Evolutionary conservation across 2,888 invertebrate species (phyloP), one percentile per base, ranked within the genome.

Genomic region (Campoletis raptor): DNA sequence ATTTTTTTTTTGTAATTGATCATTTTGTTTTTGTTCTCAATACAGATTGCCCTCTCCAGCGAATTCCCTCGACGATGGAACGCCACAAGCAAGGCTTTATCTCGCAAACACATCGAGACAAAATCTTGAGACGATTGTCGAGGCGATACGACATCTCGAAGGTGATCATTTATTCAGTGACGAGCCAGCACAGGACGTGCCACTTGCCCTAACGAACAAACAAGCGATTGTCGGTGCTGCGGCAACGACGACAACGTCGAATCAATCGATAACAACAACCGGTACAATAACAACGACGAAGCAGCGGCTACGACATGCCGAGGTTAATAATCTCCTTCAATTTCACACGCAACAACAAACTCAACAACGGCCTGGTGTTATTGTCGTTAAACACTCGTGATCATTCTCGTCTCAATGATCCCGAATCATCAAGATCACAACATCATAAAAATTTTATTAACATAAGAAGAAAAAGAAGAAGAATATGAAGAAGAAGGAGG

Each of bases 51-150:
- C 96, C 77, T 95, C 95, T 36, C 96, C 96, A 7, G 96, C 93
- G 36, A 93, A 92, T 89, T 89, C 94, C 61, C 64, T 94, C 69
- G 95, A 95, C 76, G 95, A 95, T 85, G 94, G 94, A 10, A 94
- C 95, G n/a, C 94, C 95, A 0, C 95, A 95, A 87, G 92, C 91
- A 80, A 95, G 96, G 88, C 93, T 96, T 79, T 96, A 96, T 91
- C 94, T 96, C 74, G 96, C 96, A 21, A 96, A 96, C 89, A 97
- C 97, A 77, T 98, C 98, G 88, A 97, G 98, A 81, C 98, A 99
- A 94, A 99, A 99, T 94, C 96, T 99, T 91, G 99, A 99, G 95
- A 99, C 99, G 18, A 99, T 99, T 90, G 99, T 99, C 57, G 99
- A 99, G 94, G 99, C 99, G 81, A 99, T 99, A 92, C 97, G 99